Conservation (phyloP, 2,113 vertebrate genomes). For the Sclerurus mexicanus region DNA sequence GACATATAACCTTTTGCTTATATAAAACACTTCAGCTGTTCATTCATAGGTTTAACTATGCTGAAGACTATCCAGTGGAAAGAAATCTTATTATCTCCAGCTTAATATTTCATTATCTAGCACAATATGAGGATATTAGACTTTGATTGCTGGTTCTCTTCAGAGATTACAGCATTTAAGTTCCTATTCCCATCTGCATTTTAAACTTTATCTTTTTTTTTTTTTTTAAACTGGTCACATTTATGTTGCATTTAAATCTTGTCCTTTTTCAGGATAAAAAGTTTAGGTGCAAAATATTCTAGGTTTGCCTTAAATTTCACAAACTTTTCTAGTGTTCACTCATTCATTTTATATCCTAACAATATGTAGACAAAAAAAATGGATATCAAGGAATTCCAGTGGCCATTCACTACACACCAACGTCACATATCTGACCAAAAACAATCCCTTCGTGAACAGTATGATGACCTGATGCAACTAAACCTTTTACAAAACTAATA, state of each 20-base stretch:
- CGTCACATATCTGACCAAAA: neutral
- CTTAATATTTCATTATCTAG: constrained; percentile 62
- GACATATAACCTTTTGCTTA: constrained; percentile 37
- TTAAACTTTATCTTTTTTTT: neutral
- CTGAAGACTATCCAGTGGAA: constrained; percentile 48
- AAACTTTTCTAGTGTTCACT: neutral
- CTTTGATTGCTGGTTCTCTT: constrained; percentile 53
- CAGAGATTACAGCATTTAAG: constrained; percentile 46
- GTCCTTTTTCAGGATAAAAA: neutral
- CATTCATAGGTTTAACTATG: constrained; percentile 48
- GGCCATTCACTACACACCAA: neutral
- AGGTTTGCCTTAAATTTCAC: neutral
- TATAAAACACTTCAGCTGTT: constrained; percentile 48
- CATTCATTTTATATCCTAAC: neutral
- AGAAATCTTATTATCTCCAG: constrained; percentile 61
- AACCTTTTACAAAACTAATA: neutral
- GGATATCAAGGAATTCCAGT: neutral
- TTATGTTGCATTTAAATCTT: neutral
- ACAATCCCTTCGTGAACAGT: neutral
- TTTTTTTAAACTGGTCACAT: neutral
- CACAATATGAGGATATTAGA: constrained; percentile 55
- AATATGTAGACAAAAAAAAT: neutral
- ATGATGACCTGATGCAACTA: neutral
- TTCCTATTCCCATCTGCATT: constrained; percentile 29
- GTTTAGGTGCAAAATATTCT: neutral